A percentile compares a stretch with the other conserved stretches of the same genome.
Evolutionary conservation across 30 jellyfish, hydroid and myxozoan genomes (phyloP).

Genomic region (Hydractinia symbiolongicarpus): DNA sequence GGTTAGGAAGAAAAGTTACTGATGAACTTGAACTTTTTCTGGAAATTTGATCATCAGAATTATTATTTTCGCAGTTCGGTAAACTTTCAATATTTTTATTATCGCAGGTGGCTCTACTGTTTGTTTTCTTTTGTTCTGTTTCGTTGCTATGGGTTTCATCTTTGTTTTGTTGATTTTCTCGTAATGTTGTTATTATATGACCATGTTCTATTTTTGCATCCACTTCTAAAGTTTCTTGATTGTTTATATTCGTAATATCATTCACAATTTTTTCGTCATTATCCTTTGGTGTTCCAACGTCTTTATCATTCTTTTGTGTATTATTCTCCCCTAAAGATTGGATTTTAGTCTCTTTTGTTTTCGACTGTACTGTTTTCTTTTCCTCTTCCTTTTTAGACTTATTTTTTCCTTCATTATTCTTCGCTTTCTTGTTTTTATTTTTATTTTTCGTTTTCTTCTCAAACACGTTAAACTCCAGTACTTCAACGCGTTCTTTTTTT

Average conservation of each 20-base stretch:
- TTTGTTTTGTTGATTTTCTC: no score
- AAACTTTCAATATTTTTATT: no score
- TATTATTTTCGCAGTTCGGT: no score
- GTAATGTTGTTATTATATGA: no score
- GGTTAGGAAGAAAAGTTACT: not conserved
- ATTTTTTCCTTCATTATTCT: not conserved
- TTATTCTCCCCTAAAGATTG: no score
- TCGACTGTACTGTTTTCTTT: not conserved
- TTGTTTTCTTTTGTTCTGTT: no score
- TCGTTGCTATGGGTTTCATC: no score
- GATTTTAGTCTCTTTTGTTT: not conserved
- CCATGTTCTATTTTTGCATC: no score
- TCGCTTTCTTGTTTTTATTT: conserved; percentile 1
- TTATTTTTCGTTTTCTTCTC: conserved; percentile 15
- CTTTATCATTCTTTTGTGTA: no score
- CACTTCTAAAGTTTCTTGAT: not conserved
- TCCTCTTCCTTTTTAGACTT: not conserved
- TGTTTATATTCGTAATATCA: not conserved
- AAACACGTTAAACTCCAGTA: conserved; percentile 19
- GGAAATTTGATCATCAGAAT: no score
- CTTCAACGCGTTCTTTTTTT: not conserved
- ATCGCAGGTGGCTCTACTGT: no score
- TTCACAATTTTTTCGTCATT: not conserved
- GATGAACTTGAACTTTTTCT: conserved; percentile 2
- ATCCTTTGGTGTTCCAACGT: not conserved